A percentile compares a stretch with the other conserved stretches of the same genome.
phyloP scores from a whole-genome alignment of 2,888 invertebrate genomes.

The Idaea aversata region DNA sequence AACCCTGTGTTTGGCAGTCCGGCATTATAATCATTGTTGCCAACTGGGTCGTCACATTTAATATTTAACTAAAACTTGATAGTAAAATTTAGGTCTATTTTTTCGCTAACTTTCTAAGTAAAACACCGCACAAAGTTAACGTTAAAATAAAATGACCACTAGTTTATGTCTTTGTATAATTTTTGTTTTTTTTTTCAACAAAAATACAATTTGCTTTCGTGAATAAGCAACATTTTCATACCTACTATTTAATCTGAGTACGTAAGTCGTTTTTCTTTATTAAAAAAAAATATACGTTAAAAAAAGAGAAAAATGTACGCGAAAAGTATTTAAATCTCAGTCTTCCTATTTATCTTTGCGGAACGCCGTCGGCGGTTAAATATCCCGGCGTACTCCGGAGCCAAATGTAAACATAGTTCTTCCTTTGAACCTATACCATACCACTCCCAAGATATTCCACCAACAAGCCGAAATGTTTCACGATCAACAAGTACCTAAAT shows the following conservation, averaged over 20 bases:
- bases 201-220: background rate
- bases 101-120: background rate
- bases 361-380: constrained; percentile 67
- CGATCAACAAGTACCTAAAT: constrained; percentile 26
- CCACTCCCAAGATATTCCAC: constrained; percentile 17
- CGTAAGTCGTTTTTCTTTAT: background rate
- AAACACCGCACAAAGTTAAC: background rate
- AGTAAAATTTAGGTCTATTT: background rate
- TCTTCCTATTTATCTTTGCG: constrained; percentile 69
- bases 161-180: too few species aligned
- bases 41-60: too few species aligned
- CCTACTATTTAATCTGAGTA: background rate
- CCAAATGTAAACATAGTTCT: constrained; percentile 68
- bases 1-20: too few species aligned
- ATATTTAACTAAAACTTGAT: background rate
- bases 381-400: constrained; percentile 62
- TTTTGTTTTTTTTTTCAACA: too few species aligned
- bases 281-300: constrained; percentile 36
- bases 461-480: constrained; percentile 18
- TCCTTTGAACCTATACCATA: constrained; percentile 63
- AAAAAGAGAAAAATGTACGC: constrained; percentile 51
- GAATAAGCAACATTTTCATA: background rate
- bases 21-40: too few species aligned
- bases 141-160: too few species aligned
- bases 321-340: constrained; percentile 71